phyloP scores from a whole-genome alignment of 2,797 vertebrate species.

The Falco cherrug region DNA sequence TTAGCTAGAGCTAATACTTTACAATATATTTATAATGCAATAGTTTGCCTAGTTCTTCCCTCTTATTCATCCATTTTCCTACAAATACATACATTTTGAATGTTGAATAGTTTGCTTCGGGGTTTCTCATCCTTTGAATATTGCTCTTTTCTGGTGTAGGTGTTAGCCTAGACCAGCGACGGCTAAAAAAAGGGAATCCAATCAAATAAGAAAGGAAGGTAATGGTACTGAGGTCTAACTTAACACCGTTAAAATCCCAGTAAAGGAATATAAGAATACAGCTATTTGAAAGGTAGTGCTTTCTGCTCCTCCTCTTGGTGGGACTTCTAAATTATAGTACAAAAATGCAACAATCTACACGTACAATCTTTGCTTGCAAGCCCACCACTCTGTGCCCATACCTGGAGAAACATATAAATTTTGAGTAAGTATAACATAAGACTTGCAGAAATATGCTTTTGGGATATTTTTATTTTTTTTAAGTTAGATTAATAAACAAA shows the following conservation, averaged over 20 bases:
- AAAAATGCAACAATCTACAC: neutral
- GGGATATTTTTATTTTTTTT: too few species aligned
- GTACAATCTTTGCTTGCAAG: rapidly evolving
- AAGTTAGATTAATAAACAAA: neutral
- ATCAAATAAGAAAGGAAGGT: neutral
- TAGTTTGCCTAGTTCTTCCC: neutral
- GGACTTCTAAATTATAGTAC: neutral
- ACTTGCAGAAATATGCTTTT: neutral
- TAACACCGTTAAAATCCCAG: neutral
- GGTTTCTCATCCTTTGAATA: neutral
- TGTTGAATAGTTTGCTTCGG: neutral
- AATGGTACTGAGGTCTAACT: neutral
- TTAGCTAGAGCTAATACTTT: neutral
- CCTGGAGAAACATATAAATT: neutral
- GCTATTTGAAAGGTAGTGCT: neutral
- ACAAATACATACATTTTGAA: neutral
- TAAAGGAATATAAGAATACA: neutral
- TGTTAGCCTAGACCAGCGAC: neutral
- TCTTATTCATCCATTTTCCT: neutral
- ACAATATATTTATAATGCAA: neutral
- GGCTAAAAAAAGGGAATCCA: neutral
- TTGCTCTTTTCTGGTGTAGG: neutral
- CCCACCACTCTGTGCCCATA: neutral
- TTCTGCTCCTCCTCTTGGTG: neutral
- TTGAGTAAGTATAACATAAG: neutral